Evolutionary conservation across 2,888 invertebrate genomes (phyloP).

Genomic region (Phania funesta): DNA sequence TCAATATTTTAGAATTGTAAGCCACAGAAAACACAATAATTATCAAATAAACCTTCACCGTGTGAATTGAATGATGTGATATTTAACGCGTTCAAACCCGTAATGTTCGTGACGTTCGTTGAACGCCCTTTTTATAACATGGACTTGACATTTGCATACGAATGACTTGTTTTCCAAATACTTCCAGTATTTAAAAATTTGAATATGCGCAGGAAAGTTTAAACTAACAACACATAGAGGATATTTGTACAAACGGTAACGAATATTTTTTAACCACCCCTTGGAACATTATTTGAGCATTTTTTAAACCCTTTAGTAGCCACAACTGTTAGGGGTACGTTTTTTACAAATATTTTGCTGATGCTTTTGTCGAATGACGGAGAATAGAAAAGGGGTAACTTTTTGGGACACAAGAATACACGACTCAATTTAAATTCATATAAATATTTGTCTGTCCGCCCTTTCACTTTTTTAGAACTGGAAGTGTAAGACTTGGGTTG

Average conservation of each 20-base stretch:
- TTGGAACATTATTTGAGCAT: background rate
- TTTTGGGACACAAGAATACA: no score
- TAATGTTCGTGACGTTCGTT: constrained; percentile 45
- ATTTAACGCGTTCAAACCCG: constrained; percentile 29
- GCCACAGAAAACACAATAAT: no score
- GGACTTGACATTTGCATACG: constrained; percentile 22
- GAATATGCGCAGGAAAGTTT: constrained; percentile 74
- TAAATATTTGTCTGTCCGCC: background rate
- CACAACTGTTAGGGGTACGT: no score
- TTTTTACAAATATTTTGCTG: no score
- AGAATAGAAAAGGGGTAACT: no score
- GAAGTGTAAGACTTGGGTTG: background rate
- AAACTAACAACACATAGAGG: background rate
- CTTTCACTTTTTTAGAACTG: constrained; percentile 11
- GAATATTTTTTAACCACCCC: background rate
- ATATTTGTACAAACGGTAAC: background rate
- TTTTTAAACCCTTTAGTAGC: constrained; percentile 53
- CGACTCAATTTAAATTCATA: background rate
- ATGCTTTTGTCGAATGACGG: no score
- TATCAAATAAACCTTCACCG: background rate
- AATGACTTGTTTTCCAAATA: constrained; percentile 54
- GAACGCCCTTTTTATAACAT: constrained; percentile 63
- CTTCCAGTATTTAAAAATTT: constrained; percentile 75
- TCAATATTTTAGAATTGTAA: no score
- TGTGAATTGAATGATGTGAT: background rate